These are phyloP conservation scores for Notodonta dromedarius DNA, from an alignment of 2,888 invertebrate species.

Conservation along the genomic window DNA sequence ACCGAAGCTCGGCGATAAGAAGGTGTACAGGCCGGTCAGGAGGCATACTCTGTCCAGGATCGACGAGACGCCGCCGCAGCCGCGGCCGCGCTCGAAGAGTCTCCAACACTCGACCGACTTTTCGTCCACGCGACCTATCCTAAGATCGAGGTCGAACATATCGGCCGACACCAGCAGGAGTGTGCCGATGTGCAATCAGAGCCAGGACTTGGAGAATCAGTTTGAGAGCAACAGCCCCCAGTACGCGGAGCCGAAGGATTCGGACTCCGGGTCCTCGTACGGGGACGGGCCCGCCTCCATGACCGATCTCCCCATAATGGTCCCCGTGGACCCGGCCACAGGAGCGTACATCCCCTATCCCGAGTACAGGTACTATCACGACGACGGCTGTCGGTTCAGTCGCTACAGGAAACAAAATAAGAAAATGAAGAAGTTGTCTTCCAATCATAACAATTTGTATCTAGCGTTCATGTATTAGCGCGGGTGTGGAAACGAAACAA, in stretches of 20 bases:
- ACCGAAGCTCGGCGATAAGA: slow-evolving; percentile 65
- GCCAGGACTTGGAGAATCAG: slow-evolving; percentile 63
- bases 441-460: slow-evolving; percentile 75
- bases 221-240: slow-evolving; percentile 67
- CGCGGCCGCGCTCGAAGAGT: slow-evolving; percentile 60
- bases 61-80: slow-evolving; percentile 66
- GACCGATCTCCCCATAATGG: slow-evolving; percentile 71
- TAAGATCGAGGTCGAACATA: slow-evolving; percentile 72
- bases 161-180: slow-evolving; percentile 78
- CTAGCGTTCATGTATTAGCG: slow-evolving; percentile 82
- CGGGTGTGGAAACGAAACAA: slow-evolving; percentile 53
- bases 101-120: slow-evolving; percentile 69
- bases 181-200: slow-evolving; percentile 75
- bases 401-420: slow-evolving; percentile 61
- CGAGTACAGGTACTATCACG: slow-evolving; percentile 70
- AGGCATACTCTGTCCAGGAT: slow-evolving; percentile 74
- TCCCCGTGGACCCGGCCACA: slow-evolving; percentile 66
- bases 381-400: slow-evolving; percentile 59
- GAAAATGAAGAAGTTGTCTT: slow-evolving; percentile 50
- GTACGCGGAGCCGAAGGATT: slow-evolving; percentile 70
- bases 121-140: slow-evolving; percentile 66
- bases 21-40: slow-evolving; percentile 69
- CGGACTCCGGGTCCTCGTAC: slow-evolving; percentile 62
- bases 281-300: slow-evolving; percentile 65
- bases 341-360: slow-evolving; percentile 74